Evolutionary conservation across 2,888 invertebrate species (phyloP).

Genomic region (Hermaeophaga mercurialis): DNA sequence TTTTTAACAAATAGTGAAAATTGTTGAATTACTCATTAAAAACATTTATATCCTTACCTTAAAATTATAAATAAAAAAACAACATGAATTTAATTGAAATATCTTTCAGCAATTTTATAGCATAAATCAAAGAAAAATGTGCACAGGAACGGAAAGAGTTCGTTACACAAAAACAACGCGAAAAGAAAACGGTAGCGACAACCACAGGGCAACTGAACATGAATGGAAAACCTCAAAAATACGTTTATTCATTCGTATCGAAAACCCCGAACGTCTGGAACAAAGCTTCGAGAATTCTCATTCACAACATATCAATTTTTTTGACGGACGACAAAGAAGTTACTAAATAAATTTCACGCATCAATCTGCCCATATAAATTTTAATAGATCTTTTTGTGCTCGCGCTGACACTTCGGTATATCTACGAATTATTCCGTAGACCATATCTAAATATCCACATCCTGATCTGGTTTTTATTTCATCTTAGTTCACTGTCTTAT

Average conservation of each 20-base stretch:
- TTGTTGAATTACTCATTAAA: no score
- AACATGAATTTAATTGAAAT: no score
- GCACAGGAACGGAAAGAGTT: neutral
- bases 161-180: neutral
- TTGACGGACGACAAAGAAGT: slow-evolving; percentile 30
- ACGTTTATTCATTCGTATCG: slow-evolving; percentile 18
- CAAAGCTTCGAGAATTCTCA: slow-evolving; percentile 17
- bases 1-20: no score
- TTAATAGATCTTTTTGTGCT: slow-evolving; percentile 36
- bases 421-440: slow-evolving; percentile 36
- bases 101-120: no score
- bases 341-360: slow-evolving; percentile 38
- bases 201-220: slow-evolving; percentile 9
- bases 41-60: no score
- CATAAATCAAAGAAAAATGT: no score
- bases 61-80: no score
- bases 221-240: slow-evolving; percentile 24
- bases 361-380: slow-evolving; percentile 36
- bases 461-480: slow-evolving; percentile 35
- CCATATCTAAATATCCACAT: slow-evolving; percentile 38
- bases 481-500: slow-evolving; percentile 19
- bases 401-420: slow-evolving; percentile 30
- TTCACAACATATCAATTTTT: slow-evolving; percentile 33
- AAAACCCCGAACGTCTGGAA: slow-evolving; percentile 12
- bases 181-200: slow-evolving; percentile 2